Evolutionary conservation across 2,113 vertebrate species (phyloP), one percentile per base, ranked within the genome.

Genomic region (Ivindomyrus marchei): DNA sequence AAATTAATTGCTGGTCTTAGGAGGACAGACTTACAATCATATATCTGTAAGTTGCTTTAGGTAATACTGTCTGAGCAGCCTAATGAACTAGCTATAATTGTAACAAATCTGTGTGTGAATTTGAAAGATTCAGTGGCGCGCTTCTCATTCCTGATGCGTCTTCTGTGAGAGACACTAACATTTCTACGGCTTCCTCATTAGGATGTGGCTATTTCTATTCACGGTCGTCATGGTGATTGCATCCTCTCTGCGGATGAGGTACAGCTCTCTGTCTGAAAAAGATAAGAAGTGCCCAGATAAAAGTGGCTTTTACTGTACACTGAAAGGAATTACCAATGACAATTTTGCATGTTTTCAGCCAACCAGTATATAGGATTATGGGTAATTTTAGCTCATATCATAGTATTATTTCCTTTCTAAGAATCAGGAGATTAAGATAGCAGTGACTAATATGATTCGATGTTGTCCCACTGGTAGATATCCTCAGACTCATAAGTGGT

Each of bases 191-290:
- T 24, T 36, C 84, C 84, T 86, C 47, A 50, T 86, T 50, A 85
- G 50, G 10, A 85, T 42, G 45, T 46, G 47, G 21, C 66, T 89
- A 77, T 80, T 80, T 89, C 66, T 45, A 50, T 31, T 62, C 62
- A 1, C 3, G 45, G 88, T 77, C 88, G 62, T 89, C 88, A 89
- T 89, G 62, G 62, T 77, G 88, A 89, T 89, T 66, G 24, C 45
- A 49, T 66, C 46, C 21, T 27, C 46, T 6, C 45, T 3, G 62
- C 7, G 3, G 74, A 70, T 21, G 56, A 66, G 45, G 88, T 46
- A 21, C 45, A 21, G 62, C 13, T 70, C 62, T 5, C 6, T 17
- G 46, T 88, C 42, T n/a, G 88, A 66, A 62, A 42, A 45, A 66
- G 45, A 74, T 66, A 74, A 21, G 58, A 62, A n/a, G 21, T 15